Base-by-base conservation (phyloP, 2,797 vertebrate genomes). In the Gallinago solitaria region DNA sequence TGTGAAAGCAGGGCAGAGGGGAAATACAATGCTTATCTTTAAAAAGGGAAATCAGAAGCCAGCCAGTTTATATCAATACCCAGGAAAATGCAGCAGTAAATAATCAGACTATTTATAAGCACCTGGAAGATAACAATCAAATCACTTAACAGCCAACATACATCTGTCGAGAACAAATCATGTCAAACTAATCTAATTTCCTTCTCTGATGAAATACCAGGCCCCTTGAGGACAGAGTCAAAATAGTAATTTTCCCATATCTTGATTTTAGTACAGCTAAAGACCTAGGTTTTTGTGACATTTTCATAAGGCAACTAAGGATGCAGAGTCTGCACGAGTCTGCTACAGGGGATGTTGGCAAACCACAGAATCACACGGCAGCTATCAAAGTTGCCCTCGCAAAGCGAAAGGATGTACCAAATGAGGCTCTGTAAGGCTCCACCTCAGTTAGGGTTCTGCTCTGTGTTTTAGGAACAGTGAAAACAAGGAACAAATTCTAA, bases 101-200 rank as follows among this genome's bases (percentile, higher is more conserved):
- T 86, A 90, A 83, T 45, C 45, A 71, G 69, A 5, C 45, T 87
- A 73, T 82, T 92, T 92, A 87, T 82, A 92, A 92, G 35, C 67
- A 93, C 63, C 63, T 94, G 47, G 24, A 84, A 94, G 81, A 78
- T 82, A 93, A 71, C 54, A 64, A 92, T 83, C 80, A 83, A 68
- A 64, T 45, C 82, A 75, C 25, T 88, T 90, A 57, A 75, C 32
- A 57, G 63, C 43, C 80, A 86, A 57, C 61, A 64, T 12, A 33
- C 25, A 53, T 41, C 80, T 65, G 50, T 78, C 17, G 5, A 83
- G 77, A 93, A 81, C 45, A 75, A 92, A 90, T 82, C 37, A 86
- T 2, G 6, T 37, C 92, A 64, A 89, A 78, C 37, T 87, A 60
- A 93, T 77, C 35, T 71, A 5, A 96, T 87, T 89, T 95, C 80